A percentile compares a stretch with the other conserved stretches of the same genome.
These are phyloP conservation scores for Chloroceryle aenea DNA, from an alignment of 2,113 vertebrate genomes.

Conservation along the genomic window DNA sequence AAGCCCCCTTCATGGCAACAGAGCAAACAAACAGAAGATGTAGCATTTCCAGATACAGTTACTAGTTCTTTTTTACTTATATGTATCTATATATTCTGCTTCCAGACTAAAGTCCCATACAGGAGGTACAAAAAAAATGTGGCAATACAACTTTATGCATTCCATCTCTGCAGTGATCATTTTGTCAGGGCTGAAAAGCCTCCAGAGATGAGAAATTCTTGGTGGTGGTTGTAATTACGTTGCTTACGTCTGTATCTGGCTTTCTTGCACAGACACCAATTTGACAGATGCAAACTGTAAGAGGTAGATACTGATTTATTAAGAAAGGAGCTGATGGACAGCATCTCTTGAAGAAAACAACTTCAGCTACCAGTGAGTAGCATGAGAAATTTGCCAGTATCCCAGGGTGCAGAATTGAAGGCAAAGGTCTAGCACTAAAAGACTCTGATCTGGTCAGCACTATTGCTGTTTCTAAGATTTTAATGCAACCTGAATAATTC, in stretches of 20 bases:
- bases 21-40: conserved; percentile 11
- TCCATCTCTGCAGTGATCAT: neutral
- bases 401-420: neutral
- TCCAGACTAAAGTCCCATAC: neutral
- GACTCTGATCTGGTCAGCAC: neutral
- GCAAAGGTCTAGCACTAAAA: neutral
- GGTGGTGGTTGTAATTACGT: neutral
- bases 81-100: neutral
- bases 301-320: neutral
- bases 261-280: neutral
- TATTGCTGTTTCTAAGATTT: neutral
- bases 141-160: neutral
- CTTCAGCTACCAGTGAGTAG: neutral
- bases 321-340: neutral
- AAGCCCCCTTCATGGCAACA: neutral
- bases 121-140: neutral
- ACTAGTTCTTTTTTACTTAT: neutral
- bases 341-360: neutral
- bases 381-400: neutral
- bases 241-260: neutral
- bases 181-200: neutral
- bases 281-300: neutral
- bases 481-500: neutral
- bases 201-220: neutral
- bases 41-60: neutral